These are phyloP conservation scores for Phyllotreta cruciferae DNA, from an alignment of 2,888 invertebrate genomes.

Conservation along the genomic window DNA sequence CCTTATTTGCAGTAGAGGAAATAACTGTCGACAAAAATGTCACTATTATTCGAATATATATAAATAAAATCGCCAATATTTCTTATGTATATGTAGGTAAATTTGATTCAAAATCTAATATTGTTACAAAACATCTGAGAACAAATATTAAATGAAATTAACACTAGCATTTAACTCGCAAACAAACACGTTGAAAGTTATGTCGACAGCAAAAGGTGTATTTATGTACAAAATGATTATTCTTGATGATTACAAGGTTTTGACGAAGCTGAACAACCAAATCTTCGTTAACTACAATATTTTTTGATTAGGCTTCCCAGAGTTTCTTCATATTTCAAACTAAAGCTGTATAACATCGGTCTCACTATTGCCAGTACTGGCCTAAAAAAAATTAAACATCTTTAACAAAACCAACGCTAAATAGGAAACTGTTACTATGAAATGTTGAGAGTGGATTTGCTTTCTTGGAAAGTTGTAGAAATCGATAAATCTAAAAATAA, in stretches of 20 bases:
- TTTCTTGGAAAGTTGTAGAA: too few species aligned
- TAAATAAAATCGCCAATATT: too few species aligned
- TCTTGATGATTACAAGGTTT: not conserved
- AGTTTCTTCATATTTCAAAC: constrained; percentile 9
- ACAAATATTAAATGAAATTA: too few species aligned
- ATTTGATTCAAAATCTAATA: not conserved
- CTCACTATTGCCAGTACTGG: constrained; percentile 17
- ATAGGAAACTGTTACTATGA: too few species aligned
- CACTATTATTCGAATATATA: not conserved
- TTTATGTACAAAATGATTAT: constrained; percentile 5
- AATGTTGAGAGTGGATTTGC: too few species aligned
- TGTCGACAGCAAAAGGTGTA: constrained; percentile 21
- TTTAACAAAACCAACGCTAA: not conserved
- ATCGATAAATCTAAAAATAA: too few species aligned
- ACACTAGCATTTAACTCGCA: too few species aligned
- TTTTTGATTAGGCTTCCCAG: constrained; percentile 1
- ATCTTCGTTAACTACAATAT: not conserved
- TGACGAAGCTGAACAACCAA: constrained; percentile 5
- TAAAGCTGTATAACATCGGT: constrained; percentile 15
- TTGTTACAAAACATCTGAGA: not conserved
- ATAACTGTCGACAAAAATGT: constrained; percentile 24
- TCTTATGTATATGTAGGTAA: too few species aligned
- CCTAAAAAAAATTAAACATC: constrained; percentile 18
- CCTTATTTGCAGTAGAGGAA: constrained; percentile 4
- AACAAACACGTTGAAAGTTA: constrained; percentile 1